These are phyloP conservation scores for Lasiurus borealis DNA, from an alignment of 2,113 vertebrate species.

Conservation along the genomic window DNA sequence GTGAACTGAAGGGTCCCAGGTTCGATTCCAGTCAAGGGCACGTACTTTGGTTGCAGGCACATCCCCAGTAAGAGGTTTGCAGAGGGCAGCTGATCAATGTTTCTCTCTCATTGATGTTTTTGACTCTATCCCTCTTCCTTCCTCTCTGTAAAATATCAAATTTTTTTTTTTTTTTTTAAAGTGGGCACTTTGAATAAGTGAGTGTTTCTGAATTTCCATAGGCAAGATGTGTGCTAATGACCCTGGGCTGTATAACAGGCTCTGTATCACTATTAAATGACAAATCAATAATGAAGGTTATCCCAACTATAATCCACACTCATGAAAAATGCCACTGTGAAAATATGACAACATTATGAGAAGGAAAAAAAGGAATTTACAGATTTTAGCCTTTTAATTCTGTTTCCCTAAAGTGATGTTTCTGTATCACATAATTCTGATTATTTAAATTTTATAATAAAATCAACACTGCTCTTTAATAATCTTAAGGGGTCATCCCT, in stretches of 20 bases:
- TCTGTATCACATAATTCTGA: neutral
- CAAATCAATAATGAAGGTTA: neutral
- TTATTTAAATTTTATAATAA: conserved; percentile 6
- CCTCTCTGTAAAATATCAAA: too few species aligned
- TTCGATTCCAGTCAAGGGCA: too few species aligned
- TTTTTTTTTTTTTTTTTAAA: too few species aligned
- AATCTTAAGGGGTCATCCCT: neutral
- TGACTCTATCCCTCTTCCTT: too few species aligned
- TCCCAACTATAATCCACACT: neutral
- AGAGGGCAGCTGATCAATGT: too few species aligned
- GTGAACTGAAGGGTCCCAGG: too few species aligned
- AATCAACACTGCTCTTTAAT: neutral
- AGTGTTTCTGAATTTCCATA: neutral
- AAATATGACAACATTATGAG: neutral
- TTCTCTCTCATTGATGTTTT: too few species aligned
- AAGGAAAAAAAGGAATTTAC: neutral
- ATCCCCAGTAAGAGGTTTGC: too few species aligned
- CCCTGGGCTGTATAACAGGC: neutral
- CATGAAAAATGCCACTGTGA: neutral
- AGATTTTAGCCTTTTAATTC: neutral
- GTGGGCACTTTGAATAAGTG: neutral
- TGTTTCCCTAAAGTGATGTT: neutral
- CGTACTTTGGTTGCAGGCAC: too few species aligned
- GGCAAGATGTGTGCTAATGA: neutral
- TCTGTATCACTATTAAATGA: neutral